phyloP scores from a whole-genome alignment of 2,888 invertebrate genomes.

The Megaustenia siamemsis region DNA sequence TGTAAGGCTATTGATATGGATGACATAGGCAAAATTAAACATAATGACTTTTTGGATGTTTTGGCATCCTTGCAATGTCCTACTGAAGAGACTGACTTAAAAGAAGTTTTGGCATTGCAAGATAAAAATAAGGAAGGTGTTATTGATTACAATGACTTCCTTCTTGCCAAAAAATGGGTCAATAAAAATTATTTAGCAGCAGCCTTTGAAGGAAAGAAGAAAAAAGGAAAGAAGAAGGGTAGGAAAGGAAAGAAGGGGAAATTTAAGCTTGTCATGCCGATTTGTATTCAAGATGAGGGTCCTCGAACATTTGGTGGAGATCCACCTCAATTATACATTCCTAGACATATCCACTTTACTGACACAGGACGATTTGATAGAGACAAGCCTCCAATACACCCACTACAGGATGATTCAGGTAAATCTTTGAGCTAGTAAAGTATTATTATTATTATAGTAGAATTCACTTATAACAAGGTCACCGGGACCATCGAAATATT shows the following conservation, averaged over 20 bases:
- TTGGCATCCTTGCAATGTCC: conserved; percentile 74
- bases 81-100: conserved; percentile 73
- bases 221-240: conserved; percentile 76
- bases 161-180: conserved; percentile 79
- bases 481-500: too few relatives aligned
- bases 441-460: too few relatives aligned
- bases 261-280: conserved; percentile 79
- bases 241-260: conserved; percentile 77
- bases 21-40: conserved; percentile 69
- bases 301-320: conserved; percentile 76
- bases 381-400: conserved; percentile 78
- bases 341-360: conserved; percentile 77
- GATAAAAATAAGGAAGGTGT: conserved; percentile 75
- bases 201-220: conserved; percentile 80
- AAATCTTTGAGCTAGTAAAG: neutral
- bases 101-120: conserved; percentile 68
- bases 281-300: conserved; percentile 77
- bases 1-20: conserved; percentile 76
- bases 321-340: conserved; percentile 77
- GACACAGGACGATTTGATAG: conserved; percentile 78
- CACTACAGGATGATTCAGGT: conserved; percentile 62
- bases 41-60: conserved; percentile 75
- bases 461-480: too few relatives aligned
- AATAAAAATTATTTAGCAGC: conserved; percentile 75
- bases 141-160: conserved; percentile 78